Evolutionary conservation across 2,888 invertebrate genomes (phyloP).

Genomic region (Spilosoma lubricipeda): DNA sequence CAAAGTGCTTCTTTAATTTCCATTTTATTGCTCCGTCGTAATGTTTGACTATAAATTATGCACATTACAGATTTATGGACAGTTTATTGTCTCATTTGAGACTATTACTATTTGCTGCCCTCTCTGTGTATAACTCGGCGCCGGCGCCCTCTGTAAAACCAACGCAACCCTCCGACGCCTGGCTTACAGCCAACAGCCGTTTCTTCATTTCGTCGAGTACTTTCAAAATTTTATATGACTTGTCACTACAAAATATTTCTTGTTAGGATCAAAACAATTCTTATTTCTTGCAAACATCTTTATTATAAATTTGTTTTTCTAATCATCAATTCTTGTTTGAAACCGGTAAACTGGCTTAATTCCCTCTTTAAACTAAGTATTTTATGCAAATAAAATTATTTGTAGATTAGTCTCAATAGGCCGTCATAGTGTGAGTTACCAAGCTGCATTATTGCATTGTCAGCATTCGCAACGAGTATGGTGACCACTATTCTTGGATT

Average conservation of each 20-base stretch:
- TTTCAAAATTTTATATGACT: constrained; percentile 29
- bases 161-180: constrained; percentile 51
- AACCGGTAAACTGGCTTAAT: not conserved
- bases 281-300: not conserved
- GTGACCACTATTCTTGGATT: too few species aligned
- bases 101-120: constrained; percentile 22
- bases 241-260: constrained; percentile 1
- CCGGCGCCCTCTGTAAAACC: constrained; percentile 56
- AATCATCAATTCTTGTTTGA: not conserved
- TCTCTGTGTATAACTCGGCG: constrained; percentile 48
- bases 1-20: not conserved
- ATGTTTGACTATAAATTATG: constrained; percentile 2
- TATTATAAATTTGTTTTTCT: not conserved
- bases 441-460: too few species aligned
- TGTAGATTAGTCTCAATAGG: too few species aligned
- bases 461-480: too few species aligned
- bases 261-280: not conserved
- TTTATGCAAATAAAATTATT: too few species aligned
- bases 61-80: not conserved
- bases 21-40: not conserved
- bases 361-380: not conserved
- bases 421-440: too few species aligned
- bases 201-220: constrained; percentile 52
- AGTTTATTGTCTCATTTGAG: constrained; percentile 22
- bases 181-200: constrained; percentile 60